Base-by-base conservation (phyloP, 2,888 invertebrate species). In the Amphipoea lucens region DNA sequence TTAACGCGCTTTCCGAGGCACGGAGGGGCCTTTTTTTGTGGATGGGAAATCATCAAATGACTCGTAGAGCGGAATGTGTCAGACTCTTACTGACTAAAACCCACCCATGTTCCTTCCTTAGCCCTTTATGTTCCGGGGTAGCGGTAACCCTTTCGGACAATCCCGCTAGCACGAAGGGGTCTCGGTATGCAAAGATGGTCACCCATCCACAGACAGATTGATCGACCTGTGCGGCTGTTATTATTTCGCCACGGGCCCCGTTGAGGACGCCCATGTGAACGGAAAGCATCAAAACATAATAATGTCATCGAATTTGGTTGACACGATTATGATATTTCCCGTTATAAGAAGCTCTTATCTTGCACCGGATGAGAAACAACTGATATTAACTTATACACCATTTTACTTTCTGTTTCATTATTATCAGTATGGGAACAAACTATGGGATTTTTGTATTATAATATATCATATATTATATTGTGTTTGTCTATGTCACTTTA, bases 341-440 rank as follows among this genome's bases (percentile, higher is more conserved):
- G 62, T 14, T 48, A 54, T 29, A 62, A 54, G 74, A 70, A 54
- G 54, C 23, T 36, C 60, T 74, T 82, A 82, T 82, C 78, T 71
- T 7, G n/a, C 2, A 82, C 67, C 82, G 83, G 74, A 82, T 78
- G 82, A 42, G 82, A 74, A 78, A 54, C 74, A 14, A 82, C 57
- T 78, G 71, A 82, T 82, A 82, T 70, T 66, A n/a, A 45, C 23
- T 4, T 69, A 63, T n/a, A 63, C 66, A 62, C 40, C 29, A 63
- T 48, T 74, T 74, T 63, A 68, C 67, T 72, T 71, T 78, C 57
- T 29, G 14, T 72, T 63, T 63, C 60, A 17, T 73, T 66, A 36
- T 65, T 82, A 83, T 82, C 78, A 68, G 82, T 36, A 78, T 82
- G 82, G 71, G 82, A 82, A 82, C 71, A 12, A 54, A 36, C 48